Evolutionary conservation across 1,140 invertebrate species (phyloP), one percentile per base, ranked within the genome.

Genomic region (Drosophila setifemur): DNA sequence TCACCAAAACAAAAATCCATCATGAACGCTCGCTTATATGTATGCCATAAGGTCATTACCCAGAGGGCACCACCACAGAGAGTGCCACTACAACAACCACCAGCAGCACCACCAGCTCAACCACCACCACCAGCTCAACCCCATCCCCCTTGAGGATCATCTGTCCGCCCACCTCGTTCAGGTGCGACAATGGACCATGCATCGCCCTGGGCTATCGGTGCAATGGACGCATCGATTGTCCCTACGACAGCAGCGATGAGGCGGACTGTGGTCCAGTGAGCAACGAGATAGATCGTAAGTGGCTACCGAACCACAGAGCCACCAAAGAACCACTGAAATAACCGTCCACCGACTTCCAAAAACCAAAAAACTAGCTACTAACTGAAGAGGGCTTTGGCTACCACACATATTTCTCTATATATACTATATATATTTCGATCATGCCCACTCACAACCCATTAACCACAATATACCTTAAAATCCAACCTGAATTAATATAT

Each of bases 181-280:
- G 92, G 33, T 95, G 94, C 85, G 93, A 94, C 76, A 94, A 93
- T 61, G 94, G 94, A 12, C 92, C 93, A 1, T 95, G 94, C 79
- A 94, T 95, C 70, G 78, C 90, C 19, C 54, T 88, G 28, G 66
- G 67, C 2, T 89, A 91, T 12, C 92, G 93, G 21, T 95, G 94
- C 79, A 92, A 95, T 79, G 92, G 93, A 12, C 90, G 88, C 11
- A 72, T 92, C 23, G 94, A 95, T 90, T 95, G 95, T 91, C 93
- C 93, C 0, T 91, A 83, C 29, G 94, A 95, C 90, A 91, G 79
- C 74, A 93, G 93, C 72, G 94, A 95, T 89, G 94, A 95, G 91
- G 89, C 93, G 57, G 93, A 94, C 81, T 95, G 94, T 89, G 64
- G 54, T 19, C 74, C 68, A 16, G 71, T 86, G 4, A 76, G 67